phyloP scores from a whole-genome alignment of 2,797 vertebrate genomes.

The Oophaga sylvatica region DNA sequence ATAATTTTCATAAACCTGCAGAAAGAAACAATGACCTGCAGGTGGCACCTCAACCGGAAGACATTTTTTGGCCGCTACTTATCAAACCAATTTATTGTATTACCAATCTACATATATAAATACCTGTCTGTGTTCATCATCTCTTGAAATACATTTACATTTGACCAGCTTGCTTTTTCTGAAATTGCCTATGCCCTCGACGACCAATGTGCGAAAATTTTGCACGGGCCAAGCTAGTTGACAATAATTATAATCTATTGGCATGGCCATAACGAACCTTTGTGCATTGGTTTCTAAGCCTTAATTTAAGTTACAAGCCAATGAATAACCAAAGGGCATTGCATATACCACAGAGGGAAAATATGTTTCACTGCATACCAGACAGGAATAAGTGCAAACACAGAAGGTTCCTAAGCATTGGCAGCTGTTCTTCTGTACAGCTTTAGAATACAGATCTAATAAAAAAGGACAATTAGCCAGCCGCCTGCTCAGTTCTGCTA shows the following conservation, averaged over 20 bases:
- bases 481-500: neutral
- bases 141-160: no score
- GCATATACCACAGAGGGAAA: slow-evolving; percentile 28
- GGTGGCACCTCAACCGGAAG: no score
- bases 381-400: slow-evolving; percentile 44
- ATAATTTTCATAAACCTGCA: no score
- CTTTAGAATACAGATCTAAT: slow-evolving; percentile 25
- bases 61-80: no score
- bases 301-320: neutral
- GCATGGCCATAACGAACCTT: neutral
- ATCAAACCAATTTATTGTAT: no score
- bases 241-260: neutral
- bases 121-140: no score
- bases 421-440: slow-evolving; percentile 44
- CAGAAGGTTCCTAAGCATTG: slow-evolving; percentile 44
- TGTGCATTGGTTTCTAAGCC: neutral
- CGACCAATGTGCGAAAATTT: no score
- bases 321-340: slow-evolving; percentile 8
- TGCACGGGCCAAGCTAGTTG: neutral
- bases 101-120: no score
- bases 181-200: no score
- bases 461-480: slow-evolving; percentile 38
- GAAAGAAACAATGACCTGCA: no score
- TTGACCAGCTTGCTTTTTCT: no score
- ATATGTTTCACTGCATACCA: slow-evolving; percentile 43